Base-by-base conservation (phyloP, 2,113 vertebrate species). In the Sinocyclocheilus maitianheensis region DNA sequence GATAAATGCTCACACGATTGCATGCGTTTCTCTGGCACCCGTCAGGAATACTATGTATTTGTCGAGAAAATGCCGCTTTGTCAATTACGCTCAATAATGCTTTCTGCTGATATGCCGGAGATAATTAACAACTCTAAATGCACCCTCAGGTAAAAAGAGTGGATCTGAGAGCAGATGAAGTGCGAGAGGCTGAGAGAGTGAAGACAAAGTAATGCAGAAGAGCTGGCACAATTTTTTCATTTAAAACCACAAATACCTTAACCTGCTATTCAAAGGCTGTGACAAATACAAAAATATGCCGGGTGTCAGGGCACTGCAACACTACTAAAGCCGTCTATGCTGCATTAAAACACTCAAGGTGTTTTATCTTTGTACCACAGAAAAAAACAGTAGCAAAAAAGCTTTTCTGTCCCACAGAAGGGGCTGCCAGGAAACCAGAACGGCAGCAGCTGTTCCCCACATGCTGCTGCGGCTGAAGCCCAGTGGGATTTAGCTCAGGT, bases 111-210 rank as follows among this genome's bases (percentile, higher is more conserved):
- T 93, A 92, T 92, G 90, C 85, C 84, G 12, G 22, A 30, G 53
- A 90, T 93, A 93, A 94, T 94, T 93, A 92, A 90, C 89, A 90
- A 86, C 53, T 90, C 90, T 94, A 93, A 94, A 93, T 89, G 91
- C 88, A 90, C 90, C 93, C 90, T 90, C 87, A 92, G 93, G 93
- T 93, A 34, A 86, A 88, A 88, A 84, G 46, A 83, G 26, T 34
- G 75, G 72, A 83, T 80, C 83, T 65, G 86, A 88, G 30, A 5
- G 83, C 77, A 77, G 89, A 84, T 53, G 87, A 84, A 58, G 77
- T 88, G 79, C 8, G 13, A 43, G 65, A 75, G 76, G 37, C 20
- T 51, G 22, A 46, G 76, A 53, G 34, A 53, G 89, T 43, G 84
- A 91, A 90, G 81, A 83, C 83, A 86, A 90, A 90, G 83, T 89